Evolutionary conservation across 30 jellyfish, hydroid and myxozoan genomes (phyloP).

Genomic region (Rhopilema esculentum): DNA sequence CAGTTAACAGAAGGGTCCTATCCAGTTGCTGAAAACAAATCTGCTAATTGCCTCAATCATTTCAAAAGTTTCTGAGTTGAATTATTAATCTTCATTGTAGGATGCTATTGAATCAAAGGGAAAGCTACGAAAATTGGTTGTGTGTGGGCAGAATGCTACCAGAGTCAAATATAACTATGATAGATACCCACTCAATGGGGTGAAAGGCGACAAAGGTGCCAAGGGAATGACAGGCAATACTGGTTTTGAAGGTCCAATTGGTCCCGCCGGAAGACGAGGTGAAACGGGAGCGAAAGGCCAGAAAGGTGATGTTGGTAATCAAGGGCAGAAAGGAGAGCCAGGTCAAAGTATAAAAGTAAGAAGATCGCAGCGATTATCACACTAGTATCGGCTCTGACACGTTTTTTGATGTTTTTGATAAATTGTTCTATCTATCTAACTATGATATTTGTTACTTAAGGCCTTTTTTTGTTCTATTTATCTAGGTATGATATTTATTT

Average conservation of each 20-base stretch:
- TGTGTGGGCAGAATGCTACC: constrained; percentile 2
- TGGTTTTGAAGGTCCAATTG: no score
- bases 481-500: background rate
- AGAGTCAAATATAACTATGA: no score
- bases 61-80: no score
- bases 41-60: no score
- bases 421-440: no score
- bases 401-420: no score
- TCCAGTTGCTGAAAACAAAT: no score
- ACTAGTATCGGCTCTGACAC: no score
- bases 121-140: background rate
- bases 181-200: background rate
- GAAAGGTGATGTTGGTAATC: constrained; percentile 14
- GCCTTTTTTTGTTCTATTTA: background rate
- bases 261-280: constrained; percentile 14
- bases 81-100: no score
- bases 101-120: no score
- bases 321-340: background rate
- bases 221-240: constrained; percentile 7
- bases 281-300: constrained; percentile 30
- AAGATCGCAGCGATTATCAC: background rate
- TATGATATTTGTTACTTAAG: no score
- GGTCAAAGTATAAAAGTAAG: constrained; percentile 30
- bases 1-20: no score
- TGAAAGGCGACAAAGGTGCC: constrained; percentile 28